Evolutionary conservation across 2,797 vertebrate species (phyloP).

Genomic region (Eospalax fontanierii): DNA sequence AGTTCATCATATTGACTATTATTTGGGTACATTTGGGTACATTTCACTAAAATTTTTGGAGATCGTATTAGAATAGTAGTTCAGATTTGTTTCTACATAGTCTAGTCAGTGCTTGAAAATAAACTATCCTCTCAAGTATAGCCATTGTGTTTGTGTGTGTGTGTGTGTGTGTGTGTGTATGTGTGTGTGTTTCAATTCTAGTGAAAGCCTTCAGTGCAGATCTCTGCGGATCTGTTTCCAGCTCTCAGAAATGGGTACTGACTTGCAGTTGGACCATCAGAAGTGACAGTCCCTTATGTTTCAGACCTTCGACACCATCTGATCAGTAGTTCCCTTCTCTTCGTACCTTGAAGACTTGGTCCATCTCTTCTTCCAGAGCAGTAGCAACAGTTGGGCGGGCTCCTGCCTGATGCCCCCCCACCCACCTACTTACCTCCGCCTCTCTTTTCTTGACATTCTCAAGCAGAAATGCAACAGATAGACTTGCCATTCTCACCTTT

Average conservation of each 20-base stretch:
- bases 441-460: background rate
- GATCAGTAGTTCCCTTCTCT: background rate
- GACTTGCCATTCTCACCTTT: background rate
- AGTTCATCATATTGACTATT: background rate
- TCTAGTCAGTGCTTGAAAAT: conserved; percentile 7
- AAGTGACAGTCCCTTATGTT: background rate
- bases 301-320: background rate
- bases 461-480: background rate
- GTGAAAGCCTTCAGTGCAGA: background rate
- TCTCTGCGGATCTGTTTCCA: conserved; percentile 30
- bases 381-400: background rate
- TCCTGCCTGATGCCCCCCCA: background rate
- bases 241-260: background rate
- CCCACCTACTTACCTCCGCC: background rate
- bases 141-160: too few relatives aligned
- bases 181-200: background rate
- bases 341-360: background rate
- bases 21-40: background rate
- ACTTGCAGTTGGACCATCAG: background rate
- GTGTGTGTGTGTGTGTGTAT: too few relatives aligned
- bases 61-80: background rate
- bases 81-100: background rate
- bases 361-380: background rate
- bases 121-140: conserved; percentile 10
- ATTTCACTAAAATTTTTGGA: background rate